Percentiles rank a stretch among this genome's conserved stretches.
These are phyloP conservation scores for Myathropa florea DNA, from an alignment of 2,888 invertebrate species.

Conservation along the genomic window DNA sequence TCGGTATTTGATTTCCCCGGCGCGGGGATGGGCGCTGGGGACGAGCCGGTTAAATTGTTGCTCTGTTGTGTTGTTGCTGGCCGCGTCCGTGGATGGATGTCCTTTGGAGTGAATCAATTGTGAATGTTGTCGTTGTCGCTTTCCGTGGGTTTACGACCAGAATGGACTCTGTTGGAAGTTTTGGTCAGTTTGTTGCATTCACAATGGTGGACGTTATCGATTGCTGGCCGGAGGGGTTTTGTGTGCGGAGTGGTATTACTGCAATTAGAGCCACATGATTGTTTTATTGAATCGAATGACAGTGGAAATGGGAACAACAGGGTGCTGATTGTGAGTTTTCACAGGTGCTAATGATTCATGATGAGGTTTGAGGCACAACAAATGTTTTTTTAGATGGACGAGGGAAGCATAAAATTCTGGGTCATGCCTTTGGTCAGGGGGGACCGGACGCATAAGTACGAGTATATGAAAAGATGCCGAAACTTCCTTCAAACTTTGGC, in stretches of 20 bases:
- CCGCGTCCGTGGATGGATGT: neutral
- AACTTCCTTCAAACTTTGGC: too few species aligned
- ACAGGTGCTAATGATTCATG: neutral
- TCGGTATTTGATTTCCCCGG: constrained; percentile 61
- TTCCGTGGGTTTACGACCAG: neutral
- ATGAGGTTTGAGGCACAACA: neutral
- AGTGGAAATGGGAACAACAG: neutral
- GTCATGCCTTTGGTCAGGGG: too few species aligned
- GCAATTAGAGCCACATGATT: neutral
- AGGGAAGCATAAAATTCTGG: too few species aligned
- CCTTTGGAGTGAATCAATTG: constrained; percentile 54
- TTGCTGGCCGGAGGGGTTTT: neutral
- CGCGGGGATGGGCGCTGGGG: constrained; percentile 3
- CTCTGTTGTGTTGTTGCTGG: constrained; percentile 1
- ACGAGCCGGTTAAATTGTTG: constrained; percentile 54
- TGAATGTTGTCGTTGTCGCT: constrained; percentile 39
- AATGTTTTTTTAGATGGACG: neutral
- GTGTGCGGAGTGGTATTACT: neutral
- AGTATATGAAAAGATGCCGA: too few species aligned
- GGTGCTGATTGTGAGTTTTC: neutral
- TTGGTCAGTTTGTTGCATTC: constrained; percentile 47
- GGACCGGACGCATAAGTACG: too few species aligned
- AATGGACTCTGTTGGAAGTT: constrained; percentile 29
- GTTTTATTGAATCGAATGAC: neutral
- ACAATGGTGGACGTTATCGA: constrained; percentile 7